phyloP scores from a whole-genome alignment of 2,113 vertebrate genomes.

The Pedionomus torquatus region DNA sequence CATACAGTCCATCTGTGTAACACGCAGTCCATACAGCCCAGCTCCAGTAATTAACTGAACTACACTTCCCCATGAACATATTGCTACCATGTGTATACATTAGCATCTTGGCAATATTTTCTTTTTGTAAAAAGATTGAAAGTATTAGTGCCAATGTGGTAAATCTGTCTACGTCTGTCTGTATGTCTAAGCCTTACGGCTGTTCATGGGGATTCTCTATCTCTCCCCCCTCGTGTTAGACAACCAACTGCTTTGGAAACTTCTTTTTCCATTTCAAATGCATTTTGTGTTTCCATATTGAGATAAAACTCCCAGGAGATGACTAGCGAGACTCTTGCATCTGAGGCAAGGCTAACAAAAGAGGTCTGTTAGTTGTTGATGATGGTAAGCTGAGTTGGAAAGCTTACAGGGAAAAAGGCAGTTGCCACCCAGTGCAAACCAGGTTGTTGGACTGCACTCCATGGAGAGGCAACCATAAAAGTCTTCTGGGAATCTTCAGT shows the following conservation, averaged over 20 bases:
- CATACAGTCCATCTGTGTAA: conserved; percentile 55
- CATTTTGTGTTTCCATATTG: conserved; percentile 16
- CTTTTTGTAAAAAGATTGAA: conserved; percentile 54
- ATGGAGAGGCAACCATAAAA: background rate
- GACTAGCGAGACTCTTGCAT: conserved; percentile 4
- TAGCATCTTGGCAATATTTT: conserved; percentile 70
- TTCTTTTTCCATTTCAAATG: conserved; percentile 36
- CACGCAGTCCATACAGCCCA: conserved; percentile 24
- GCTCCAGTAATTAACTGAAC: conserved; percentile 56
- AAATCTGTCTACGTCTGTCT: conserved; percentile 61
- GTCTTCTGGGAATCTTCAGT: background rate
- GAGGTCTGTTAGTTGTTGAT: background rate
- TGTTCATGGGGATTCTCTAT: background rate
- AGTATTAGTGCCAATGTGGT: conserved; percentile 49
- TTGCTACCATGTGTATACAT: conserved; percentile 66
- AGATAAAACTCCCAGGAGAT: conserved; percentile 35
- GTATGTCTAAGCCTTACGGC: conserved; percentile 45
- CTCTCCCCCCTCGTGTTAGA: background rate
- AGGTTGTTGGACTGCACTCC: background rate
- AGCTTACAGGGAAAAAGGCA: background rate
- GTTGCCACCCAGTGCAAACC: background rate
- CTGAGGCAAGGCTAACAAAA: conserved; percentile 47
- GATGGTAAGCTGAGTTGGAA: background rate
- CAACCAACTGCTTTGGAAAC: conserved; percentile 56
- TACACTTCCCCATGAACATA: conserved; percentile 55